These are phyloP conservation scores for Pseudococcus jackbeardsleyi DNA, from an alignment of 2,888 invertebrate genomes.

Conservation along the genomic window DNA sequence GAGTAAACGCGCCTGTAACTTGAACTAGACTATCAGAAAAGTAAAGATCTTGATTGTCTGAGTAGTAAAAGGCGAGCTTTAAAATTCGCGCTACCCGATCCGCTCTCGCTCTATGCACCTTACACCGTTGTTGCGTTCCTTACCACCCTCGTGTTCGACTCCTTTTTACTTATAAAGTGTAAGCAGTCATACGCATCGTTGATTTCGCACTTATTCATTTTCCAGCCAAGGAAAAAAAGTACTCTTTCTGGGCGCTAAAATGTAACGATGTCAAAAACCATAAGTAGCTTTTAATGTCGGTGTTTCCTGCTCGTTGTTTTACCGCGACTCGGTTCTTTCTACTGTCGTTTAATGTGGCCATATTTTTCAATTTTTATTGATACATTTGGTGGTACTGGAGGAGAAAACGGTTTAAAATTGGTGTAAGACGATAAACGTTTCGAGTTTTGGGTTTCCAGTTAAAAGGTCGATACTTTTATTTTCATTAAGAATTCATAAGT, in stretches of 20 bases:
- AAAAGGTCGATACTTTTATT: too few species aligned
- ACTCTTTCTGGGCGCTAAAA: slow-evolving; percentile 56
- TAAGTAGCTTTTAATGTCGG: slow-evolving; percentile 64
- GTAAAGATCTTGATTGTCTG: slow-evolving; percentile 50
- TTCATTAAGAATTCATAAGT: too few species aligned
- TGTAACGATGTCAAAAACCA: slow-evolving; percentile 63
- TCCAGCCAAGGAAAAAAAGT: background rate
- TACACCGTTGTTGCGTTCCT: background rate
- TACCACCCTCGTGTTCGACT: background rate
- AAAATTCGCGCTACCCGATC: slow-evolving; percentile 47
- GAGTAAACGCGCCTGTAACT: slow-evolving; percentile 55
- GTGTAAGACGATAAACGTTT: too few species aligned
- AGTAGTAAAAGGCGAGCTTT: slow-evolving; percentile 47
- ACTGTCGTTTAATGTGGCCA: background rate
- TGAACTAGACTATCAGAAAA: slow-evolving; percentile 38
- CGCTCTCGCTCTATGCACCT: background rate
- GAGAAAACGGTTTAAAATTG: background rate
- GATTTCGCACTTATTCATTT: slow-evolving; percentile 61
- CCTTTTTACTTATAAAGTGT: slow-evolving; percentile 46
- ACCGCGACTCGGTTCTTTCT: background rate
- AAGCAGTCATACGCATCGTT: slow-evolving; percentile 63
- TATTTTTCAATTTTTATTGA: slow-evolving; percentile 33
- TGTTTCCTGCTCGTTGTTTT: slow-evolving; percentile 52
- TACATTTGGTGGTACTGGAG: background rate
- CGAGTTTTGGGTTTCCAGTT: too few species aligned